These are phyloP conservation scores for Graphium colonna DNA, from an alignment of 2,888 invertebrate genomes.

Conservation along the genomic window DNA sequence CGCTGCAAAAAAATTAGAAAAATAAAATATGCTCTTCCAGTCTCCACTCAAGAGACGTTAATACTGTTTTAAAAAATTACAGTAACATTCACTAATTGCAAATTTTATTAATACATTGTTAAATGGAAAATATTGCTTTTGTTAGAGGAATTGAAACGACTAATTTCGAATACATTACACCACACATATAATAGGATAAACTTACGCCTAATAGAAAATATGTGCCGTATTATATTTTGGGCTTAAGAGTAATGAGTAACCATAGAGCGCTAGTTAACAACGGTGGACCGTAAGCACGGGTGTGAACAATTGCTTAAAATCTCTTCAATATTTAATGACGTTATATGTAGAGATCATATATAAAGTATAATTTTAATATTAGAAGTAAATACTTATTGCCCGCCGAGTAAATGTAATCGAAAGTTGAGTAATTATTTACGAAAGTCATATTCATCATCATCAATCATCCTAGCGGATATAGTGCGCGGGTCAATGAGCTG, in stretches of 20 bases:
- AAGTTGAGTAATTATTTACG: no score
- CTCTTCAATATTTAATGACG: no score
- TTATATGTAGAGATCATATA: no score
- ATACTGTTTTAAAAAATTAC: constrained; percentile 21
- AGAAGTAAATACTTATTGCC: no score
- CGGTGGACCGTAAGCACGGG: no score
- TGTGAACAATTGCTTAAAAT: no score
- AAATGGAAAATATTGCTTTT: constrained; percentile 54
- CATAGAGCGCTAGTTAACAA: no score
- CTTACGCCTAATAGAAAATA: constrained; percentile 50
- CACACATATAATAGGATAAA: constrained; percentile 45
- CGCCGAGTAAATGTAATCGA: not conserved
- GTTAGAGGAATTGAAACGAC: constrained; percentile 51
- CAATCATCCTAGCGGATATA: not conserved
- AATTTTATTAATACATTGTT: constrained; percentile 20
- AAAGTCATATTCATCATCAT: not conserved
- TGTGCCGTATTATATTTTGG: not conserved
- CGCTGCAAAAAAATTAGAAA: constrained; percentile 2
- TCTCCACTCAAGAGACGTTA: constrained; percentile 11
- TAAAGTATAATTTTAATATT: not conserved
- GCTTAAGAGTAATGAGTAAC: no score
- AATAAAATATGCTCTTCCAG: constrained; percentile 4
- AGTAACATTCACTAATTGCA: constrained; percentile 14
- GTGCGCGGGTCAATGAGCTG: not conserved
- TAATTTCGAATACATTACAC: constrained; percentile 61